Evolutionary conservation across 30 jellyfish, hydroid and myxozoan genomes (phyloP).

Genomic region (Aurelia coerulea): DNA sequence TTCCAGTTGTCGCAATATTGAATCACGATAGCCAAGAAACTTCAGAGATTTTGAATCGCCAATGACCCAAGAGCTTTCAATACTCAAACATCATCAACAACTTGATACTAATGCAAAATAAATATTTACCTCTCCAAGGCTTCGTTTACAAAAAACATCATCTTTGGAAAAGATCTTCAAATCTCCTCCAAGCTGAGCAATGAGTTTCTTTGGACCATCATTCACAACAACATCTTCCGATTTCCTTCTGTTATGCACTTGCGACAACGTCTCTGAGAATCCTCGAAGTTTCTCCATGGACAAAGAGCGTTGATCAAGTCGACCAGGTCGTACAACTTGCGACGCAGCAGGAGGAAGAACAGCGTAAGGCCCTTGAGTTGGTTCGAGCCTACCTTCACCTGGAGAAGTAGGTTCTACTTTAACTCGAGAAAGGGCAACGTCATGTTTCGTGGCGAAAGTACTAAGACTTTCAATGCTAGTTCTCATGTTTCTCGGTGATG

Average conservation of each 20-base stretch:
- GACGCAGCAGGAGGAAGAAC: too few relatives aligned
- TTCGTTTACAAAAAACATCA: constrained; percentile 19
- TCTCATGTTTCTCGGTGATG: background rate
- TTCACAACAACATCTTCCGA: background rate
- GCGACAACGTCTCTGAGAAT: constrained; percentile 20
- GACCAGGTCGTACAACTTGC: too few relatives aligned
- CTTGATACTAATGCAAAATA: background rate
- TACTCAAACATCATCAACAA: background rate
- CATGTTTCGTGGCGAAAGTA: background rate
- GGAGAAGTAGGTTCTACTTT: constrained; percentile 52
- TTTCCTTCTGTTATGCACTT: constrained; percentile 24
- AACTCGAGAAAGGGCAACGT: background rate
- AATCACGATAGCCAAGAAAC: too few relatives aligned
- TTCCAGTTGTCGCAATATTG: too few relatives aligned
- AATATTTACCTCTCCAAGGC: constrained; percentile 57
- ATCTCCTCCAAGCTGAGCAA: constrained; percentile 46
- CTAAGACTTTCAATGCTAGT: too few relatives aligned
- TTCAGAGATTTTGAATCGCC: background rate
- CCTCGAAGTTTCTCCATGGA: constrained; percentile 24
- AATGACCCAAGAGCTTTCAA: background rate
- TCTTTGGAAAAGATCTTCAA: constrained; percentile 42
- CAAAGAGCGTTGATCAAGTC: background rate
- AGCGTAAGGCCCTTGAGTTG: constrained; percentile 3
- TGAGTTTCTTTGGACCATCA: background rate
- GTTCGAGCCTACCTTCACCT: background rate